phyloP scores from a whole-genome alignment of 2,888 invertebrate genomes.

The Parnassius glacialis region DNA sequence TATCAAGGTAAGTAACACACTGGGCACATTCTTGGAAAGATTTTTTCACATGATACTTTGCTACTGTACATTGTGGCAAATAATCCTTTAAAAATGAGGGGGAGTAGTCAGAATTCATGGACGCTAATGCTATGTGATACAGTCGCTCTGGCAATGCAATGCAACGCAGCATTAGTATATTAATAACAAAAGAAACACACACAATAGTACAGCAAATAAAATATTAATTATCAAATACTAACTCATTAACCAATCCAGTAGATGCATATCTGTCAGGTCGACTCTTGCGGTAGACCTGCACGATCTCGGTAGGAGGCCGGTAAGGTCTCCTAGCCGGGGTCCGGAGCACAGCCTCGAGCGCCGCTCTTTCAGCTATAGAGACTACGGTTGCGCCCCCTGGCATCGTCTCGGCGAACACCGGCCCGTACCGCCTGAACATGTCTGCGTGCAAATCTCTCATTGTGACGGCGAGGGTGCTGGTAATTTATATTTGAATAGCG shows the following conservation, averaged over 20 bases:
- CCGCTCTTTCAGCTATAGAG: conserved; percentile 85
- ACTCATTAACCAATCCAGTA: conserved; percentile 91
- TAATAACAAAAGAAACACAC: no score
- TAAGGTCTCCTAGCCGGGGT: conserved; percentile 87
- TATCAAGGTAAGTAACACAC: no score
- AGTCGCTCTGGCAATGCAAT: no score
- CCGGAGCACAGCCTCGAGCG: conserved; percentile 88
- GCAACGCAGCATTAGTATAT: no score
- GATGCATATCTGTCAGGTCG: conserved; percentile 90
- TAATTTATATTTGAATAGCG: conserved; percentile 13
- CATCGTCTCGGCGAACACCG: conserved; percentile 89
- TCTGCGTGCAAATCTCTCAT: conserved; percentile 79
- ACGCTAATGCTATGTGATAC: no score
- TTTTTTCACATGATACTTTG: no score
- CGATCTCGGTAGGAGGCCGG: conserved; percentile 91
- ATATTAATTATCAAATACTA: conserved; percentile 60
- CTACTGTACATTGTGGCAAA: no score
- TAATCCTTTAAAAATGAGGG: no score
- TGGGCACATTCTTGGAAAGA: no score
- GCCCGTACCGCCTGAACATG: conserved; percentile 87
- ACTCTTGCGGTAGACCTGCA: conserved; percentile 86
- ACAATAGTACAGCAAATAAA: no score
- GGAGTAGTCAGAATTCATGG: no score
- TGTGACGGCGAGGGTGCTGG: conserved; percentile 50
- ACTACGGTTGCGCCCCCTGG: conserved; percentile 87